Conservation (phyloP, 2,797 vertebrate genomes). For the Pseudochirops corinnae region DNA sequence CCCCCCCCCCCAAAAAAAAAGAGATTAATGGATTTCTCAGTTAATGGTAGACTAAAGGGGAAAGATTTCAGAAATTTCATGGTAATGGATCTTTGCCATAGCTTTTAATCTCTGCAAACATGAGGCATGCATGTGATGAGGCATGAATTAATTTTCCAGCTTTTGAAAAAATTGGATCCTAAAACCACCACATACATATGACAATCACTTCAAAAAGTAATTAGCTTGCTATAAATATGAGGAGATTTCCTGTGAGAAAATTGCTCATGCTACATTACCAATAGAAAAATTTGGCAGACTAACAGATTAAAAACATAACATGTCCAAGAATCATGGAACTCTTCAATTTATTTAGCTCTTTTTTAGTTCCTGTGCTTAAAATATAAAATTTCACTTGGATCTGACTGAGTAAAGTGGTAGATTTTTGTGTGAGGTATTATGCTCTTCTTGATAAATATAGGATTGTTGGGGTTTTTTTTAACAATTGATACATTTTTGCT, state of each 20-base stretch:
- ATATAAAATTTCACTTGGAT: conserved; percentile 48
- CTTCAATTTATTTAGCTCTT: conserved; percentile 61
- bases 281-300: conserved; percentile 56
- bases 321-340: conserved; percentile 51
- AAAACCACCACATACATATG: conserved; percentile 60
- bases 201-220: conserved; percentile 64
- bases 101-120: conserved; percentile 70
- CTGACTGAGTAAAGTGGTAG: conserved; percentile 44
- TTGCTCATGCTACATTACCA: conserved; percentile 59
- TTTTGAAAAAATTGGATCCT: conserved; percentile 69
- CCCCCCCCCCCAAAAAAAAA: conserved; percentile 77
- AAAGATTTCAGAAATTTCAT: conserved; percentile 9
- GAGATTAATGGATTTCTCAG: conserved; percentile 70
- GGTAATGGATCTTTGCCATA: conserved; percentile 46
- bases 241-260: conserved; percentile 68
- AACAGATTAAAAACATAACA: conserved; percentile 42
- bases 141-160: conserved; percentile 72
- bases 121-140: conserved; percentile 55
- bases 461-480: conserved; percentile 47
- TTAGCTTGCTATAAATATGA: conserved; percentile 70
- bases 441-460: conserved; percentile 17
- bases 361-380: conserved; percentile 47
- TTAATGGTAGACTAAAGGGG: conserved; percentile 62
- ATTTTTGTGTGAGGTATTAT: conserved; percentile 48
- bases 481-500: conserved; percentile 40